phyloP scores from a whole-genome alignment of 2,797 vertebrate species.

The Anguilla marmorata region DNA sequence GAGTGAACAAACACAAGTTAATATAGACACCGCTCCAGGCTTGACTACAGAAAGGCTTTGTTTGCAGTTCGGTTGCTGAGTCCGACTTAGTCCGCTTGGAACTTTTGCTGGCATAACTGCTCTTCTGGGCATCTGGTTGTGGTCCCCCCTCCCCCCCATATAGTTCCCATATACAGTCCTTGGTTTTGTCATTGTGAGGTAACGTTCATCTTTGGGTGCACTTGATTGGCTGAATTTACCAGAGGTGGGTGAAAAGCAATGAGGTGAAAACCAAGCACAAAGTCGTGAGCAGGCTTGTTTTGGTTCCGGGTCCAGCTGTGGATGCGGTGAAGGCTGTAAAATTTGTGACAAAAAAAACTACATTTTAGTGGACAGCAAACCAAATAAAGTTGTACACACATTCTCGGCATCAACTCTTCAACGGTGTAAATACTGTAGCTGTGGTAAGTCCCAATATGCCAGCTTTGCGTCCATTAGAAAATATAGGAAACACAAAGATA shows the following conservation, averaged over 20 bases:
- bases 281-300: slow-evolving; percentile 48
- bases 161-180: background rate
- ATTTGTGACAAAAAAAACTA: slow-evolving; percentile 24
- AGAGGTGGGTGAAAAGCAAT: slow-evolving; percentile 42
- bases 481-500: background rate
- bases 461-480: background rate
- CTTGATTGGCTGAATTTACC: background rate
- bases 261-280: slow-evolving; percentile 43
- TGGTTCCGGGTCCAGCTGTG: slow-evolving; percentile 46
- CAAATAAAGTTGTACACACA: background rate
- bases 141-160: background rate
- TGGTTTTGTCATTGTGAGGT: background rate
- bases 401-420: background rate
- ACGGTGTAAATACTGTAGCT: background rate
- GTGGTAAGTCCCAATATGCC: too few relatives aligned
- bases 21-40: background rate
- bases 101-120: background rate
- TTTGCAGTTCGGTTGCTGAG: background rate
- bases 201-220: background rate
- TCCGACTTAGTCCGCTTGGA: background rate
- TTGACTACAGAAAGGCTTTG: background rate
- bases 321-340: slow-evolving; percentile 16
- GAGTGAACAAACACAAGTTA: background rate
- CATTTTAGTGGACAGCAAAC: background rate
- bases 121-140: background rate